Conservation (phyloP, 1,140 invertebrate species). For the Panulirus ornatus region DNA sequence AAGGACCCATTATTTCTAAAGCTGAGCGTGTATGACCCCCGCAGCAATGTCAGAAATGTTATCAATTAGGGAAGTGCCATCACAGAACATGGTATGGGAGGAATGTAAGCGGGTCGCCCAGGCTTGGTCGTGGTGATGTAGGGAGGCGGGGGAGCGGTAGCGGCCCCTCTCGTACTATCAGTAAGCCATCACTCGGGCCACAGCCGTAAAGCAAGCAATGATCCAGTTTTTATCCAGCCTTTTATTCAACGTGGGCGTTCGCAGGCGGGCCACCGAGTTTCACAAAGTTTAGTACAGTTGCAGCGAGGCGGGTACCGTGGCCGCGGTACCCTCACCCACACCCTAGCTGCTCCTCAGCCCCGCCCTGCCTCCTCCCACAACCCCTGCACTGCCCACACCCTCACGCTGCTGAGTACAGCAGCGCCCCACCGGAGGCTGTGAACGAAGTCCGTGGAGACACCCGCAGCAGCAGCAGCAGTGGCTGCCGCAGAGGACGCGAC, state of each 20-base stretch:
- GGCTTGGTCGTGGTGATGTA: neutral
- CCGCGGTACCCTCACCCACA: neutral
- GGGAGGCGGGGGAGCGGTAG: neutral
- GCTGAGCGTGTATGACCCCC: no score
- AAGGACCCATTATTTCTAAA: no score
- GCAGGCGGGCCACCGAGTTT: constrained; percentile 14
- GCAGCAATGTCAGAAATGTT: no score
- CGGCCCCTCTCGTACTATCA: constrained; percentile 36
- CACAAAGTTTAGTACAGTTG: constrained; percentile 56
- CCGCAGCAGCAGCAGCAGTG: constrained; percentile 60
- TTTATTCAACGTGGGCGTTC: constrained; percentile 58
- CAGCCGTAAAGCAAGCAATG: constrained; percentile 64
- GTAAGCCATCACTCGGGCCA: constrained; percentile 47
- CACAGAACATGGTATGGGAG: no score
- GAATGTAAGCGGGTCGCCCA: no score
- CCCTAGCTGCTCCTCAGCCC: neutral
- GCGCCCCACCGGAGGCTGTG: neutral
- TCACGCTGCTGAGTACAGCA: neutral
- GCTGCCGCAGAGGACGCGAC: constrained; percentile 72
- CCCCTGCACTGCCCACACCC: constrained; percentile 9
- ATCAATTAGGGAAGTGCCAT: no score
- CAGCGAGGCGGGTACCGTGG: neutral
- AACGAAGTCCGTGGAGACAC: constrained; percentile 52
- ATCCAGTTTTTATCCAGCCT: constrained; percentile 60
- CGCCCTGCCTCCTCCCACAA: constrained; percentile 8